Percentiles rank a stretch among this genome's conserved stretches.
Conservation (phyloP, 2,888 invertebrate species). For the Pachydiplax longipennis region DNA sequence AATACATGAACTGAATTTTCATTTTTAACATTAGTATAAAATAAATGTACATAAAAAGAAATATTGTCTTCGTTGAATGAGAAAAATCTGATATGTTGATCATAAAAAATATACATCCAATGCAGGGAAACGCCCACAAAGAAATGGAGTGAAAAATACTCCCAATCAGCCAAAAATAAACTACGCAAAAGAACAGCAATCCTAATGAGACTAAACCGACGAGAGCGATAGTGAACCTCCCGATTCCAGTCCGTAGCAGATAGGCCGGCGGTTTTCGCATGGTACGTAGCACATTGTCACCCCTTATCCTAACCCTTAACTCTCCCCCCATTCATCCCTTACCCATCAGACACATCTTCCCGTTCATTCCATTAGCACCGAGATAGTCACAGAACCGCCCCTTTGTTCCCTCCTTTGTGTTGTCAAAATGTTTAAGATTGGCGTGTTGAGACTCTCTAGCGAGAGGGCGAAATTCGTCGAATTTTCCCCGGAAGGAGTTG, state of each 20-base stretch:
- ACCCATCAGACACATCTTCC: background rate
- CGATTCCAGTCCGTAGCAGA: too few relatives aligned
- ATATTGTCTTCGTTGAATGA: too few relatives aligned
- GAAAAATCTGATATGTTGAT: too few relatives aligned
- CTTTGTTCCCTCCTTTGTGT: background rate
- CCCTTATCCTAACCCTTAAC: background rate
- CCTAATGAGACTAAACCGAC: background rate
- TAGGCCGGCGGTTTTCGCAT: background rate
- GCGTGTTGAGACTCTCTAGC: background rate
- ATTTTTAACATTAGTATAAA: too few relatives aligned
- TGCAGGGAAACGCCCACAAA: too few relatives aligned
- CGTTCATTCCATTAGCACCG: slow-evolving; percentile 22
- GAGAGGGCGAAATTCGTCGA: background rate
- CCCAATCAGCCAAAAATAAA: too few relatives aligned
- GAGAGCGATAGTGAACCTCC: background rate
- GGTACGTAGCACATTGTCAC: background rate
- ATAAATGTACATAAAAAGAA: too few relatives aligned
- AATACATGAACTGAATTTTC: too few relatives aligned
- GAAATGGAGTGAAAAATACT: too few relatives aligned
- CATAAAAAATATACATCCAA: too few relatives aligned
- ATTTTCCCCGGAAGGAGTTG: background rate
- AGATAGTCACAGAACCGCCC: background rate
- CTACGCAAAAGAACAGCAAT: background rate
- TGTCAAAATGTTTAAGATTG: slow-evolving; percentile 10
- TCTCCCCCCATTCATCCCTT: background rate